Conservation (phyloP, 2,797 vertebrate genomes). For the Tiaroga cobitis region DNA sequence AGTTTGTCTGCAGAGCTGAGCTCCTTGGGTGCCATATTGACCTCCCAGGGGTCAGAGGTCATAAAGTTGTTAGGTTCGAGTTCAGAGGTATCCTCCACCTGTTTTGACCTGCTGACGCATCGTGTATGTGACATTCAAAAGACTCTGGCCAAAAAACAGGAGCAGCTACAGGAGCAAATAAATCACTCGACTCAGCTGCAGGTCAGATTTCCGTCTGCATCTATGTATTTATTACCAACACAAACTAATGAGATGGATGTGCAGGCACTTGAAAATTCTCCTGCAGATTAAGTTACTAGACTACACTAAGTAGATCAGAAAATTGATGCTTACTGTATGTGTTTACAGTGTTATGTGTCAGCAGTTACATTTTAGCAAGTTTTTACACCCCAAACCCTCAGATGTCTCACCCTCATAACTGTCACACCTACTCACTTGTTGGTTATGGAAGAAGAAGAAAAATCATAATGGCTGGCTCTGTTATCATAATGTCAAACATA, state of each 20-base stretch:
- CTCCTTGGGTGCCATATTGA: slow-evolving; percentile 76
- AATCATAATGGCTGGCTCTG: background rate
- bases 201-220: slow-evolving; percentile 16
- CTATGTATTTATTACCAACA: background rate
- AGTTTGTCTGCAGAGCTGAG: slow-evolving; percentile 79
- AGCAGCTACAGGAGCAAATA: slow-evolving; percentile 73
- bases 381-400: slow-evolving; percentile 5
- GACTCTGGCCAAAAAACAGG: slow-evolving; percentile 71
- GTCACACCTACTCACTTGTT: slow-evolving; percentile 5
- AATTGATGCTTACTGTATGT: background rate
- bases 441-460: background rate
- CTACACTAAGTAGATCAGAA: background rate
- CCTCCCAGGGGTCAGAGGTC: slow-evolving; percentile 76
- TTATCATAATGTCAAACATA: background rate
- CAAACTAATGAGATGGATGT: background rate
- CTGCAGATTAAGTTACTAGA: background rate
- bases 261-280: background rate
- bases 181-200: slow-evolving; percentile 66
- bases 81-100: slow-evolving; percentile 68
- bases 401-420: slow-evolving; percentile 21
- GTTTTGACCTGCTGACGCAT: slow-evolving; percentile 74
- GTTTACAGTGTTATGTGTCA: slow-evolving; percentile 18
- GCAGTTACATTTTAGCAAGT: slow-evolving; percentile 5
- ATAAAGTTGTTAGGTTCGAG: slow-evolving; percentile 65
- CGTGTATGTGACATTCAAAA: slow-evolving; percentile 74